phyloP scores from a whole-genome alignment of 2,888 invertebrate genomes.

The Heliconius aoede region DNA sequence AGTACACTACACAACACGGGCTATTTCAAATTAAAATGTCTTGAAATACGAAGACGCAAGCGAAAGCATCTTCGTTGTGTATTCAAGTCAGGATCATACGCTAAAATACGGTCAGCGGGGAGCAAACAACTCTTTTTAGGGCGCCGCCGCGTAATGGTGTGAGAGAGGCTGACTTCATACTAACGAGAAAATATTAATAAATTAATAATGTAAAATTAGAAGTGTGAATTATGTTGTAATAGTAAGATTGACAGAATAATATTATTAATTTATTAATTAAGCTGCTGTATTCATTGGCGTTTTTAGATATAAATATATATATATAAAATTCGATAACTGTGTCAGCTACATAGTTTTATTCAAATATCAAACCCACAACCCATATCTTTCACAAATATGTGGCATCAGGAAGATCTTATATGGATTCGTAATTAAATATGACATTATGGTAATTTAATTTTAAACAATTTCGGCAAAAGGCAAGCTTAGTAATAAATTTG shows the following conservation, averaged over 20 bases:
- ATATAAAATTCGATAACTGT: too few relatives aligned
- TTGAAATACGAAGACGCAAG: slow-evolving; percentile 13
- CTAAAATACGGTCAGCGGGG: slow-evolving; percentile 51
- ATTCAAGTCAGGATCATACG: slow-evolving; percentile 35
- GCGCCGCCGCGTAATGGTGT: slow-evolving; percentile 45
- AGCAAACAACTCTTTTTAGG: slow-evolving; percentile 59
- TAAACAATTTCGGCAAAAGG: background rate
- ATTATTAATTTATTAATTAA: too few relatives aligned
- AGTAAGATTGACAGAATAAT: background rate
- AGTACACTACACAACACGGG: background rate
- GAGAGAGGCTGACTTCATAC: slow-evolving; percentile 21
- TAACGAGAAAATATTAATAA: background rate
- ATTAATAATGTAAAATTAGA: background rate
- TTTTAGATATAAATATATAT: too few relatives aligned
- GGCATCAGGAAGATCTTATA: background rate
- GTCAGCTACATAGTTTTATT: background rate
- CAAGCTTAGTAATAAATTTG: background rate
- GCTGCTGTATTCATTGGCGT: too few relatives aligned
- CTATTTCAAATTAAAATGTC: background rate
- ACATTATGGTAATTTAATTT: background rate
- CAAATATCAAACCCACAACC: background rate
- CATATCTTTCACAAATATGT: background rate
- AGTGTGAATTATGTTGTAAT: background rate
- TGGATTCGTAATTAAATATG: background rate
- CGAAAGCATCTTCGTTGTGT: slow-evolving; percentile 31